Evolutionary conservation across 1,140 invertebrate species (phyloP).

Genomic region (Bactericera cockerelli): DNA sequence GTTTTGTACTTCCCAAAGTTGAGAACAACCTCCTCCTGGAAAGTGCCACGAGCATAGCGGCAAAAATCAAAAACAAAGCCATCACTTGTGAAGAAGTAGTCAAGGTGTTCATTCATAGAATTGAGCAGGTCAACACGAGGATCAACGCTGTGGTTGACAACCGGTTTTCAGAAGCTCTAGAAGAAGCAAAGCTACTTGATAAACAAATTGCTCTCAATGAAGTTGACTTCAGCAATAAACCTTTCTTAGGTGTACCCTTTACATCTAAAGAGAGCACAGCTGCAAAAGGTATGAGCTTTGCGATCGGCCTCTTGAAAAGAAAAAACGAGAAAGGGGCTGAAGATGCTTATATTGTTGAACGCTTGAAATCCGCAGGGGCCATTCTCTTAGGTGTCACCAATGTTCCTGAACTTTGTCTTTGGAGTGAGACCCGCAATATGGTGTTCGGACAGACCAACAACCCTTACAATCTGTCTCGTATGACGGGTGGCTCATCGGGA

Average conservation of each 20-base stretch:
- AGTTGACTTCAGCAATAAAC: conserved; percentile 37
- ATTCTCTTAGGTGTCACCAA: conserved; percentile 86
- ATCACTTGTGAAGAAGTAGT: conserved; percentile 54
- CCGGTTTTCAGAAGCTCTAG: conserved; percentile 53
- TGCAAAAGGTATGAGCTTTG: conserved; percentile 45
- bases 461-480: conserved; percentile 71
- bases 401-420: conserved; percentile 73
- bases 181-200: conserved; percentile 59
- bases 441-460: conserved; percentile 83
- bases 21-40: conserved; percentile 41
- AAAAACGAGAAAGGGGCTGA: conserved; percentile 37
- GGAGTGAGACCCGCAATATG: conserved; percentile 81
- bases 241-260: conserved; percentile 67
- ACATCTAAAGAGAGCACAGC: conserved; percentile 52
- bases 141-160: conserved; percentile 71
- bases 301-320: conserved; percentile 44
- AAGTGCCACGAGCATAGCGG: conserved; percentile 45
- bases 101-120: conserved; percentile 53
- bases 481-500: conserved; percentile 70
- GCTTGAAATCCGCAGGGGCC: conserved; percentile 62
- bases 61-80: conserved; percentile 38
- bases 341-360: conserved; percentile 59
- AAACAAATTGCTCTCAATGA: conserved; percentile 39
- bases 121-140: conserved; percentile 57
- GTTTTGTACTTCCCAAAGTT: conserved; percentile 35